phyloP scores from a whole-genome alignment of 2,888 invertebrate genomes.

The Ectemnius continuus region DNA sequence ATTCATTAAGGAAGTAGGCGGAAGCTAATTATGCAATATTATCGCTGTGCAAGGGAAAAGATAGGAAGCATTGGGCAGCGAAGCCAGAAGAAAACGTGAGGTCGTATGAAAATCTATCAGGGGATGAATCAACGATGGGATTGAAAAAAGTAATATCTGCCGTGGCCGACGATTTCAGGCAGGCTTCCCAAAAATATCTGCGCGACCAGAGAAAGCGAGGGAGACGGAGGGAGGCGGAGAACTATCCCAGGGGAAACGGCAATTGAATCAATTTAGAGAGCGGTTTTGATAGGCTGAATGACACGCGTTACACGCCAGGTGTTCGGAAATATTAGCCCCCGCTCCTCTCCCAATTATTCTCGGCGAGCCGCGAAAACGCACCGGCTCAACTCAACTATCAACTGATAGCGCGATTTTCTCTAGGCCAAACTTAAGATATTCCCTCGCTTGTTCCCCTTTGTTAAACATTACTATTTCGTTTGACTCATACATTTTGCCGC shows the following conservation, averaged over 20 bases:
- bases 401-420: constrained; percentile 36
- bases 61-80: neutral
- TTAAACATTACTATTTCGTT: too few relatives aligned
- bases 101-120: constrained; percentile 5
- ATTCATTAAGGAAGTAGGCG: too few relatives aligned
- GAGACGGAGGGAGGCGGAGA: constrained; percentile 29
- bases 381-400: constrained; percentile 44
- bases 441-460: neutral
- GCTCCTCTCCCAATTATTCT: constrained; percentile 62
- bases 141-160: constrained; percentile 27
- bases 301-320: constrained; percentile 65
- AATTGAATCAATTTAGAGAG: constrained; percentile 71
- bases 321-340: constrained; percentile 65
- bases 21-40: too few relatives aligned
- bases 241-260: constrained; percentile 65
- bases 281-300: constrained; percentile 66
- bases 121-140: constrained; percentile 14
- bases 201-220: constrained; percentile 25
- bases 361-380: constrained; percentile 44
- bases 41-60: neutral
- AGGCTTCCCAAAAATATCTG: constrained; percentile 61
- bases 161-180: constrained; percentile 39
- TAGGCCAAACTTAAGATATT: constrained; percentile 2
- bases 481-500: too few relatives aligned
- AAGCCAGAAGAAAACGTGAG: neutral